phyloP scores from a whole-genome alignment of 2,888 invertebrate genomes.

The Caenorhabditis plicata region DNA sequence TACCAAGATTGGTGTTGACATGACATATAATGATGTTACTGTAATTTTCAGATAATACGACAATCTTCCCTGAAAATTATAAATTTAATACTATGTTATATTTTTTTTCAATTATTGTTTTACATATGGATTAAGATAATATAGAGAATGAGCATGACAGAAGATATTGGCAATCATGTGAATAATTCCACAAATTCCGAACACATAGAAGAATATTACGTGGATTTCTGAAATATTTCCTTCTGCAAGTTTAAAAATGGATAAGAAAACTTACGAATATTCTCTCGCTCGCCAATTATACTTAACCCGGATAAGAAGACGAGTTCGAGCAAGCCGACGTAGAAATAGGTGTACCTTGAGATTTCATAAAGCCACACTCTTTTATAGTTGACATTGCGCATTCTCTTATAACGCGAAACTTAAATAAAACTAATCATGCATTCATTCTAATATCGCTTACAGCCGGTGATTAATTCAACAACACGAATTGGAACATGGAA shows the following conservation, averaged over 20 bases:
- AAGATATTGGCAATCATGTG: conserved; percentile 63
- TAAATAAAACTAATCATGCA: conserved; percentile 11
- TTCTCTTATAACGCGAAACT: conserved; percentile 60
- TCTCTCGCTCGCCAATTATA: conserved; percentile 63
- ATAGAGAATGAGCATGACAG: conserved; percentile 62
- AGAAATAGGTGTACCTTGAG: conserved; percentile 37
- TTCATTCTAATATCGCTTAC: conserved; percentile 31
- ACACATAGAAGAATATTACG: conserved; percentile 64
- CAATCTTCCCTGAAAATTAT: conserved; percentile 51
- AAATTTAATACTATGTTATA: too few species aligned
- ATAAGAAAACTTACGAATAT: conserved; percentile 52
- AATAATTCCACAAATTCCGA: conserved; percentile 61
- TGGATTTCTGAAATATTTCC: conserved; percentile 49
- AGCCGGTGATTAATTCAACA: conserved; percentile 61
- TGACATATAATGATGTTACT: conserved; percentile 52
- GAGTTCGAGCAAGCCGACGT: conserved; percentile 43
- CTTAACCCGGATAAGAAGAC: conserved; percentile 58
- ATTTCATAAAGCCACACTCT: conserved; percentile 56
- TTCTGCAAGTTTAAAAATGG: neutral
- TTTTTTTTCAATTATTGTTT: conserved; percentile 11
- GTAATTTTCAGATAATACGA: conserved; percentile 62
- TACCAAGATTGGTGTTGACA: conserved; percentile 63
- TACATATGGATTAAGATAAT: conserved; percentile 64
- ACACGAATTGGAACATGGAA: conserved; percentile 63
- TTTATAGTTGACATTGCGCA: conserved; percentile 56